These are phyloP conservation scores for Stomatorhinus walkeri DNA, from an alignment of 2,797 vertebrate species.

Conservation along the genomic window DNA sequence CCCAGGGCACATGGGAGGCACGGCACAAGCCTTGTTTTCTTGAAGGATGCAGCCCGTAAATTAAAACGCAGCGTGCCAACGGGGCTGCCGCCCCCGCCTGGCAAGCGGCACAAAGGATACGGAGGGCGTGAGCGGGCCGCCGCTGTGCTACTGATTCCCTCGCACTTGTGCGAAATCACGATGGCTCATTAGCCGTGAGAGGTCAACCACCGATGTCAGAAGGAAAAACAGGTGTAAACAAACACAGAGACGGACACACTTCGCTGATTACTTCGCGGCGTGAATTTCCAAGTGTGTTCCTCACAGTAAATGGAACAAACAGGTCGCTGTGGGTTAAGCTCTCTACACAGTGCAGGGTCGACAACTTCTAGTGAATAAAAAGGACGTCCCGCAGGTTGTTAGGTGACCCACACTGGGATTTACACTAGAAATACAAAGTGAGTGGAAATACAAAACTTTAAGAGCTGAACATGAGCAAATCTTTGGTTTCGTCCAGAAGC, in stretches of 20 bases:
- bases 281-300: not conserved
- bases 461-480: not conserved
- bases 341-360: not conserved
- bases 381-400: not conserved
- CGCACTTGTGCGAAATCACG: not conserved
- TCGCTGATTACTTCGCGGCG: not conserved
- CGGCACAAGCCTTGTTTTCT: not conserved
- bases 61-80: not conserved
- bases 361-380: not conserved
- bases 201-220: not conserved
- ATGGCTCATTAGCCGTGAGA: not conserved
- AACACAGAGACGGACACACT: not conserved
- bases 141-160: not conserved
- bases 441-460: not conserved
- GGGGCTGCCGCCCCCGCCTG: not conserved
- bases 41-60: not conserved
- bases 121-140: not conserved
- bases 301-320: not conserved
- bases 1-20: not conserved
- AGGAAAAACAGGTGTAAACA: not conserved
- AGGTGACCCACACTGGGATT: not conserved
- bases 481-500: not conserved
- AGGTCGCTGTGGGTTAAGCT: not conserved
- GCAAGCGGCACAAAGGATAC: not conserved
- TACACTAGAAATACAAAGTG: not conserved